A percentile compares a stretch with the other conserved stretches of the same genome.
These are phyloP conservation scores for Forpus xanthops DNA, from an alignment of 2,797 vertebrate genomes.

Conservation along the genomic window DNA sequence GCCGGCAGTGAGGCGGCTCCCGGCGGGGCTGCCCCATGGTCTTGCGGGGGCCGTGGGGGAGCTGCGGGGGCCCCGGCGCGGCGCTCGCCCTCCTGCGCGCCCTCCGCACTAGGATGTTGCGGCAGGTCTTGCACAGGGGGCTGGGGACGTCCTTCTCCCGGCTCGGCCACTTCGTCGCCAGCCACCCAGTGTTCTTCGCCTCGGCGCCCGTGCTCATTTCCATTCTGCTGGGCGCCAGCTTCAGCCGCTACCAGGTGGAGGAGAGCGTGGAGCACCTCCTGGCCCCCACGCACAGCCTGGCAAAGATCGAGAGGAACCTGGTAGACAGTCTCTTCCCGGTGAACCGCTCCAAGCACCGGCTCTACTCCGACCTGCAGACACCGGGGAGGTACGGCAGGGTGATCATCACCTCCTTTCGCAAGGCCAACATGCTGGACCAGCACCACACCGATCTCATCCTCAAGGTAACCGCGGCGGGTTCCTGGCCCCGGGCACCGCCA, in stretches of 20 bases:
- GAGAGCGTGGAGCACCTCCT: conserved; percentile 93
- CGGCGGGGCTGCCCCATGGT: conserved; percentile 84
- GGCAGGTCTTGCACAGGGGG: conserved; percentile 95
- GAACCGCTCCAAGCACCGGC: conserved; percentile 94
- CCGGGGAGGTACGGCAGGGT: conserved; percentile 94
- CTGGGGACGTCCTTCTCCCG: conserved; percentile 91
- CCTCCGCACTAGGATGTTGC: conserved; percentile 95
- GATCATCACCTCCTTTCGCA: conserved; percentile 88
- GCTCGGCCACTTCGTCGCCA: conserved; percentile 93
- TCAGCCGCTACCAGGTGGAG: conserved; percentile 95
- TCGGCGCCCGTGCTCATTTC: conserved; percentile 94
- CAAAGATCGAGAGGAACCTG: conserved; percentile 96
- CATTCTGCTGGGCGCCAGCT: conserved; percentile 95
- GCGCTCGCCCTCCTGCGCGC: conserved; percentile 80
- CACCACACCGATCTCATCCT: conserved; percentile 89
- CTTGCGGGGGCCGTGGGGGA: conserved; percentile 85
- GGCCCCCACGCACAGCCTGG: conserved; percentile 94
- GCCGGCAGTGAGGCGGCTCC: conserved; percentile 37
- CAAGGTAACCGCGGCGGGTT: conserved; percentile 80
- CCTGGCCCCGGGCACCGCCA: background rate
- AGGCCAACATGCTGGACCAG: conserved; percentile 93
- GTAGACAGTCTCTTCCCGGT: conserved; percentile 96
- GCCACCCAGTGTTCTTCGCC: conserved; percentile 96
- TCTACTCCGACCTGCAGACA: conserved; percentile 96
- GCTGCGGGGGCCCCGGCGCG: conserved; percentile 81